Evolutionary conservation across 2,888 invertebrate genomes (phyloP).

Genomic region (Sinodicranocentrus sp.): DNA sequence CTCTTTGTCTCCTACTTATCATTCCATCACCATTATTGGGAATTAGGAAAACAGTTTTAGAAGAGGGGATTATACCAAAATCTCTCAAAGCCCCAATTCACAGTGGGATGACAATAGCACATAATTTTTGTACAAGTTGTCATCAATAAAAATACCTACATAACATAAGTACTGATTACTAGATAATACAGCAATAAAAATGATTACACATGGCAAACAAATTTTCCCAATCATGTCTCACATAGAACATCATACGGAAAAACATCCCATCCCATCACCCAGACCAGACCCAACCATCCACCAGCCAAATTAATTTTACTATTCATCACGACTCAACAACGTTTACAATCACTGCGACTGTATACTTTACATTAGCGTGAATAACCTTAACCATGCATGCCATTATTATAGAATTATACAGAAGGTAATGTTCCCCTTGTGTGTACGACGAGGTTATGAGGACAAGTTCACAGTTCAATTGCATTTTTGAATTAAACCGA

Average conservation of each 20-base stretch:
- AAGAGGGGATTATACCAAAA: too few relatives aligned
- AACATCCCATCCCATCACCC: constrained; percentile 13
- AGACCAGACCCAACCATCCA: neutral
- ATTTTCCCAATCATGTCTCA: too few relatives aligned
- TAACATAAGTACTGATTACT: too few relatives aligned
- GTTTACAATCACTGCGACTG: constrained; percentile 4
- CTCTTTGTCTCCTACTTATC: too few relatives aligned
- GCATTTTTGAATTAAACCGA: constrained; percentile 22
- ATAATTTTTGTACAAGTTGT: too few relatives aligned
- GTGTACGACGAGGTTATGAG: constrained; percentile 54
- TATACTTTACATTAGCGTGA: constrained; percentile 1
- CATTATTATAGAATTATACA: neutral
- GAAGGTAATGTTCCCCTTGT: constrained; percentile 16
- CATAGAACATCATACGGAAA: too few relatives aligned
- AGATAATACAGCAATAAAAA: too few relatives aligned
- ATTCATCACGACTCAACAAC: constrained; percentile 23
- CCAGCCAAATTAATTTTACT: constrained; percentile 29
- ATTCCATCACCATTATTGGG: too few relatives aligned
- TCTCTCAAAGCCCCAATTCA: too few relatives aligned
- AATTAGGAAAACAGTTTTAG: too few relatives aligned
- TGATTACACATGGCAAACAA: neutral
- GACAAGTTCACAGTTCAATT: constrained; percentile 67
- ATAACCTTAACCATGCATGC: constrained; percentile 34
- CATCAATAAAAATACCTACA: too few relatives aligned
- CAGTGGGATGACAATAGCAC: too few relatives aligned